Evolutionary conservation across 2,113 vertebrate genomes (phyloP).

Genomic region (Crotophaga sulcirostris): DNA sequence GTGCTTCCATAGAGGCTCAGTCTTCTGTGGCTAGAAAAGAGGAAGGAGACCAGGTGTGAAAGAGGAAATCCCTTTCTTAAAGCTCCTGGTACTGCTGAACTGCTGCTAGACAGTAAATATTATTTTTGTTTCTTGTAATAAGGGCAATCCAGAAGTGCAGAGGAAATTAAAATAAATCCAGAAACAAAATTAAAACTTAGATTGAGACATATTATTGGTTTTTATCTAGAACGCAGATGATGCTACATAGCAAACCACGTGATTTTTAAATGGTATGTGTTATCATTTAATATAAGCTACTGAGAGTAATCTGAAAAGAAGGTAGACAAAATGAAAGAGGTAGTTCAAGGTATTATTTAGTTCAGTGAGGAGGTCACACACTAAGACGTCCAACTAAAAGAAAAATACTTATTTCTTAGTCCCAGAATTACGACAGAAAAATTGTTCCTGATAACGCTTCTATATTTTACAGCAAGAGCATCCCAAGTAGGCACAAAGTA

Average conservation of each 20-base stretch:
- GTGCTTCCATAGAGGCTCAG: neutral
- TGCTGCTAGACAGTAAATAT: constrained; percentile 3
- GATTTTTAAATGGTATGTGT: neutral
- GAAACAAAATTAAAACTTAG: constrained; percentile 38
- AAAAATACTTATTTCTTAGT: neutral
- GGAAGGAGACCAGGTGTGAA: neutral
- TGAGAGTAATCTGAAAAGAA: neutral
- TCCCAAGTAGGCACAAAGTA: neutral
- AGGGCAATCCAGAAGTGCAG: neutral
- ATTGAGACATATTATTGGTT: constrained; percentile 23
- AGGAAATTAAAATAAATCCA: constrained; percentile 51
- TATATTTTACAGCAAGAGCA: neutral
- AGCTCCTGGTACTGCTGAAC: neutral
- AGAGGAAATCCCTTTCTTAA: neutral
- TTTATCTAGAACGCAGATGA: constrained; percentile 31
- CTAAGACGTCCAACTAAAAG: neutral
- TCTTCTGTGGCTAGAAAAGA: neutral
- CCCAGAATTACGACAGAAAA: neutral
- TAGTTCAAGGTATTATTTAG: neutral
- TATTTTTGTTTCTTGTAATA: neutral
- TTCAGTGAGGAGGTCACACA: neutral
- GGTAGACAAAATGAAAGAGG: neutral
- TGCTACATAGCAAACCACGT: neutral
- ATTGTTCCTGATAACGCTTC: neutral
- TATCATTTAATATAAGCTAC: neutral